Evolutionary conservation across 2,113 vertebrate genomes (phyloP).

Genomic region (Mormyrus lacerda): DNA sequence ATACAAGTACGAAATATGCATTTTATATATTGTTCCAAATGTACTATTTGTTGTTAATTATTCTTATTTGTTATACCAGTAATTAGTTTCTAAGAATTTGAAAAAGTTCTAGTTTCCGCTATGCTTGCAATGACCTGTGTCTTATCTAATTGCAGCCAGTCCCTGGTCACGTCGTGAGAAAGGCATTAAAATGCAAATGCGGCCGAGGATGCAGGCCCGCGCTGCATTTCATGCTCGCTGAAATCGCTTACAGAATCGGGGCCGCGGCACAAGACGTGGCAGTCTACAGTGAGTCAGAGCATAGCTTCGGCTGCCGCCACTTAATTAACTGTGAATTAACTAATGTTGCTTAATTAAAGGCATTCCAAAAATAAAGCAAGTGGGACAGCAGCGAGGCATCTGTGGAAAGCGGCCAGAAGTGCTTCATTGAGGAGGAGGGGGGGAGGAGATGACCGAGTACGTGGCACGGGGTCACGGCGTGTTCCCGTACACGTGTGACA

Average conservation of each 20-base stretch:
- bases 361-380: not conserved
- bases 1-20: not conserved
- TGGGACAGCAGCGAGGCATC: not conserved
- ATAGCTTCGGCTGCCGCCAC: not conserved
- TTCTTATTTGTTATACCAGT: not conserved
- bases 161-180: not conserved
- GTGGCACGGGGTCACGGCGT: not conserved
- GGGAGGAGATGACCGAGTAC: not conserved
- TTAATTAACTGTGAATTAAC: constrained; percentile 3
- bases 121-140: not conserved
- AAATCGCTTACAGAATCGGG: not conserved
- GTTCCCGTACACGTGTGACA: not conserved
- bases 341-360: not conserved
- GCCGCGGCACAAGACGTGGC: no score
- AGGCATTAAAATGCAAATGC: constrained; percentile 9
- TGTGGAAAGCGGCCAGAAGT: not conserved
- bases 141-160: not conserved
- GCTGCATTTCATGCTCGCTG: not conserved
- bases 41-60: not conserved
- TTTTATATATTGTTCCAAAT: not conserved
- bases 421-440: not conserved
- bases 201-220: not conserved
- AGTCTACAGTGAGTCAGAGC: not conserved
- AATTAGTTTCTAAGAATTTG: not conserved
- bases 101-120: not conserved